Evolutionary conservation across 2,797 vertebrate species (phyloP), one percentile per base, ranked within the genome.

Genomic region (Halcyon leucocephala): DNA sequence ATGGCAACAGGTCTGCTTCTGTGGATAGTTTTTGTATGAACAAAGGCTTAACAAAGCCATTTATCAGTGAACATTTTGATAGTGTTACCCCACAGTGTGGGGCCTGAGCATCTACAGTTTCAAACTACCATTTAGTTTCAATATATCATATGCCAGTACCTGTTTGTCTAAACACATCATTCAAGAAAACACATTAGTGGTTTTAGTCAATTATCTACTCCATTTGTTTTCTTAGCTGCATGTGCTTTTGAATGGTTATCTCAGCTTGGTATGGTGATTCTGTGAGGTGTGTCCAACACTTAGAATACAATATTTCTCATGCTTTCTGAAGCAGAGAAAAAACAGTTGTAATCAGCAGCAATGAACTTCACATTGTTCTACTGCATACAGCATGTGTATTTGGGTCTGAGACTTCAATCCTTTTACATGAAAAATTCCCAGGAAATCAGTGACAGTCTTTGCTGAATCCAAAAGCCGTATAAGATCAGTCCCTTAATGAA

Each of bases 151-250:
- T 28, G 25, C 54, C 66, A 95, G 73, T 26, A 66, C 33, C 95
- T 96, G 85, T 95, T 96, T 94, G 80, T 93, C 94, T 95, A 95
- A 96, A 93, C 77, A 91, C 82, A 90, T 91, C 89, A 90, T 89
- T 95, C 89, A 93, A 84, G 71, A 88, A 95, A 96, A 88, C 79
- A 82, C 89, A 86, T 91, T 95, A 95, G 82, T 79, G 89, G 90
- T 95, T 93, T 95, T 79, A 95, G 82, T 94, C 80, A 95, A 84
- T 96, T 96, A 96, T 96, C 93, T 96, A 88, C 95, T 94, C 73
- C 65, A 90, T 91, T 96, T 96, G 82, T 95, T 96, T 96, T 95
- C 90, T 92, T 94, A 91, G 88, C 83, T 96, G 64, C 67, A 60
- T 49, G 81, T 91, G 58, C 35, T 94, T 95, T 81, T 83, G 76